These are phyloP conservation scores for Tamias sibiricus DNA, from an alignment of 2,113 vertebrate genomes.

Conservation along the genomic window DNA sequence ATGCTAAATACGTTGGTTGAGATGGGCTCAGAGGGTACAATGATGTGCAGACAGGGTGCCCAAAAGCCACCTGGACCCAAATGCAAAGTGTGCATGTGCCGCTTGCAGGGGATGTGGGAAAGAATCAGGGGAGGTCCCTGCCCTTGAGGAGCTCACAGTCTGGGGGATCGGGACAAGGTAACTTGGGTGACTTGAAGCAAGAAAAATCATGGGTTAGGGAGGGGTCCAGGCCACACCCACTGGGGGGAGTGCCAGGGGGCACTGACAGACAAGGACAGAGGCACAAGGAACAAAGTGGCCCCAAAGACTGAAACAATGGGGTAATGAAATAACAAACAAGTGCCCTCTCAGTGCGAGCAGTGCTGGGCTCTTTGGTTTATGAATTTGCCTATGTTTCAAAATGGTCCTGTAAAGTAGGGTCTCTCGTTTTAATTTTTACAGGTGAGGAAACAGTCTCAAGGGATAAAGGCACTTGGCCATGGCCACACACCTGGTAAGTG, in stretches of 20 bases:
- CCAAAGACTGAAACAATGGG: not conserved
- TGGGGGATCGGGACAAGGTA: not conserved
- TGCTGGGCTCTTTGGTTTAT: accelerated
- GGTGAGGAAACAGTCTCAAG: not conserved
- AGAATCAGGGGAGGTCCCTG: not conserved
- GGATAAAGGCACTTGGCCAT: not conserved
- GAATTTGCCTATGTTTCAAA: not conserved
- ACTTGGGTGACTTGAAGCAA: not conserved
- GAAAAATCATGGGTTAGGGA: not conserved
- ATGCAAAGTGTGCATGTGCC: not conserved
- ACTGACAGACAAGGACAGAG: not conserved
- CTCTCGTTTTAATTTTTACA: not conserved
- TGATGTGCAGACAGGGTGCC: not conserved
- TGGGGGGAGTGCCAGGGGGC: not conserved
- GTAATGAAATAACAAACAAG: not conserved
- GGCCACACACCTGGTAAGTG: not conserved
- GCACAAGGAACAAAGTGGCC: not conserved
- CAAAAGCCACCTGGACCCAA: not conserved
- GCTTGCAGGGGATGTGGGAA: accelerated
- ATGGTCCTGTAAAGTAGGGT: accelerated
- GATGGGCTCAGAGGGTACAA: conserved; percentile 55
- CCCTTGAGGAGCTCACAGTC: not conserved
- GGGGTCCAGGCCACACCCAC: not conserved
- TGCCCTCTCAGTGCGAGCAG: accelerated
- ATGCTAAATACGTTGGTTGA: conserved; percentile 81